A percentile compares a stretch with the other conserved stretches of the same genome.
These are phyloP conservation scores for Megastigmus dorsalis DNA, from an alignment of 2,888 invertebrate species.

Conservation along the genomic window DNA sequence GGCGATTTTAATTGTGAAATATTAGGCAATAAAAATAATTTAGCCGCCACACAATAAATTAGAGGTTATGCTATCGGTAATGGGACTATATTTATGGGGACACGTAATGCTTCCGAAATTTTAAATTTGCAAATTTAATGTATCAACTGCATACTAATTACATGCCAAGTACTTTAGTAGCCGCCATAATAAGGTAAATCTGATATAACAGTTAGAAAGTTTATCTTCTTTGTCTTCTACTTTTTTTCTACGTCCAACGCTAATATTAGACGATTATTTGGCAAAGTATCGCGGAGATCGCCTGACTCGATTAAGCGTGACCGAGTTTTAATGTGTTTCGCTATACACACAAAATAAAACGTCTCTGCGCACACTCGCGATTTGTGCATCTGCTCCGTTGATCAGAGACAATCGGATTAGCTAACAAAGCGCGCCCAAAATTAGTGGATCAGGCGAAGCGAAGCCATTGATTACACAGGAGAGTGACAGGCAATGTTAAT, in stretches of 20 bases:
- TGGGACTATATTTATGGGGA: background rate
- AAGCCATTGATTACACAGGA: background rate
- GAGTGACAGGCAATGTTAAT: no score
- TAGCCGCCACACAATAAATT: background rate
- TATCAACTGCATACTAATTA: conserved; percentile 2
- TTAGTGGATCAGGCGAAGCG: conserved; percentile 2
- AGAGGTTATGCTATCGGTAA: background rate
- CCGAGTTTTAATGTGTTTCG: conserved; percentile 14
- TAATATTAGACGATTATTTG: background rate
- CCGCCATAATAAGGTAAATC: background rate
- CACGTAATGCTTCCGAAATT: background rate
- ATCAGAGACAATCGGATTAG: conserved; percentile 24
- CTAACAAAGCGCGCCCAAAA: conserved; percentile 12
- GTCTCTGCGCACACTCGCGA: no score
- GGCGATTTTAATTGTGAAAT: conserved; percentile 19
- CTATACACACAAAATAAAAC: background rate
- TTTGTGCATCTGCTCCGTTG: conserved; percentile 30
- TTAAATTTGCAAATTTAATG: conserved; percentile 23
- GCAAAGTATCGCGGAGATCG: no score
- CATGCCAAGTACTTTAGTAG: no score
- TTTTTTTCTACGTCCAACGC: background rate
- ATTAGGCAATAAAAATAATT: conserved; percentile 27
- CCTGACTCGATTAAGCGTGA: conserved; percentile 11
- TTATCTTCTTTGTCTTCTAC: no score
- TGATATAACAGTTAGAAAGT: background rate